Base-by-base conservation (phyloP, 92 coral and sea anemone species). In the Chrysogorgia sp. region DNA sequence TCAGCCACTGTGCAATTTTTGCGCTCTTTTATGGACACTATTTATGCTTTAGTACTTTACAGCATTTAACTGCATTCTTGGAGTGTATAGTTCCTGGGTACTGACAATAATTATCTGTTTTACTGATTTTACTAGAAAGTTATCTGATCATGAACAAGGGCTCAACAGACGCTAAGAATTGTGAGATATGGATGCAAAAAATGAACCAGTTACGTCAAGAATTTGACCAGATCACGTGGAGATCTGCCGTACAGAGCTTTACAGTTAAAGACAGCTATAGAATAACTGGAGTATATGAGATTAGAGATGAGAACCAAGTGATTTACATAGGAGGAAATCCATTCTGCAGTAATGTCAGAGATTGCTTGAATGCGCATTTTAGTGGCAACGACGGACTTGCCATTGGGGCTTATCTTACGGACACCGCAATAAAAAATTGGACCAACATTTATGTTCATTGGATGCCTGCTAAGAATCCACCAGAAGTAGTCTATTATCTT, bases 321-420 rank as follows among this genome's bases (percentile, higher is more conserved):
- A 92, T 96, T 34, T 96, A 91, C 81, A 91, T 96, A n/a, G 99
- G 99, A 32, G 99, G 99, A 50, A 96, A 96, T 69, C 99, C 99
- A 22, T 92, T 92, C 61, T 92, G 92, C 64, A 96, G 99, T 67
- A 96, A 91, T 85, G 90, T 96, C 81, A 87, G 99, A 82, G 99
- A 96, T 80, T 96, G 99, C 50, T 64, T 96, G 69, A 96, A 96
- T 66, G 99, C 99, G 2, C 99, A 96, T 82, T 96, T 96, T 66
- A 96, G 99, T 72, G 99, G 99, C 0, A 96, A 96, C 75, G 99
- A 96, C 49, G 99, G 99, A 8, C 90, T 96, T 74, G 90, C 99
- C 35, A 88, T 96, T 45, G 99, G 99, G 0, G 84, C 97, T 69
- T 96, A 86, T 62, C 76, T 96, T 33, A 96, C 89, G 9, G 96